phyloP scores from a whole-genome alignment of 1,140 invertebrate species.

The Drosophila eugracilis region DNA sequence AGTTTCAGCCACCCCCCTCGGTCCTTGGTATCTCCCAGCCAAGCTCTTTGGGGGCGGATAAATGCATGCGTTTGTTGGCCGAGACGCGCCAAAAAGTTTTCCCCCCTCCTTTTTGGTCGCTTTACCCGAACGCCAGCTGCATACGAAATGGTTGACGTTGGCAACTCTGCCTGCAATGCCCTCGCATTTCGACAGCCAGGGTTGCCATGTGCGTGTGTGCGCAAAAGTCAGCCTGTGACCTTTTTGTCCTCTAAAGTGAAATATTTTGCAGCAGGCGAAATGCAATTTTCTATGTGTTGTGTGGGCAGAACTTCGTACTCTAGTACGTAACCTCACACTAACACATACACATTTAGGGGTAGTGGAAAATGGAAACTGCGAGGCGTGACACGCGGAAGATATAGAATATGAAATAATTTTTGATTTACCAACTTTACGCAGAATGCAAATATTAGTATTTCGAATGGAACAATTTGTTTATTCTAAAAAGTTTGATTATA shows the following conservation, averaged over 20 bases:
- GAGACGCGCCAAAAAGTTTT: conserved; percentile 75
- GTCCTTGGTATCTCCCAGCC: too few species aligned
- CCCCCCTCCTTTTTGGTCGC: too few species aligned
- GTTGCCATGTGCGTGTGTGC: conserved; percentile 41
- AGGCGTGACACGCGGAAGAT: conserved; percentile 6
- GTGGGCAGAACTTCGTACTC: conserved; percentile 28
- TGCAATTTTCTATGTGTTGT: conserved; percentile 73
- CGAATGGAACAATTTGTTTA: too few species aligned
- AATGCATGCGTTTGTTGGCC: conserved; percentile 78
- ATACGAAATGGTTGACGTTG: conserved; percentile 60
- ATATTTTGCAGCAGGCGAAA: conserved; percentile 78
- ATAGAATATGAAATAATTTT: not conserved
- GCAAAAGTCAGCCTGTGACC: conserved; percentile 83
- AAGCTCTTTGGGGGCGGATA: conserved; percentile 12
- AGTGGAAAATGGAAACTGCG: conserved; percentile 4
- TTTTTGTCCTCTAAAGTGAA: conserved; percentile 84
- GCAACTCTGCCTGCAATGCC: conserved; percentile 12
- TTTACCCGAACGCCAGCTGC: conserved; percentile 63
- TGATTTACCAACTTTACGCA: too few species aligned
- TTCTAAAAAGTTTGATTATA: too few species aligned
- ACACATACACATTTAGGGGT: not conserved
- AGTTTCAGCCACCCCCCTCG: not conserved
- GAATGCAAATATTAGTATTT: too few species aligned
- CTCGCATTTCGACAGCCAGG: conserved; percentile 11
- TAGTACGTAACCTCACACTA: too few species aligned